phyloP scores from a whole-genome alignment of 2,797 vertebrate species.

The Pristis pectinata region DNA sequence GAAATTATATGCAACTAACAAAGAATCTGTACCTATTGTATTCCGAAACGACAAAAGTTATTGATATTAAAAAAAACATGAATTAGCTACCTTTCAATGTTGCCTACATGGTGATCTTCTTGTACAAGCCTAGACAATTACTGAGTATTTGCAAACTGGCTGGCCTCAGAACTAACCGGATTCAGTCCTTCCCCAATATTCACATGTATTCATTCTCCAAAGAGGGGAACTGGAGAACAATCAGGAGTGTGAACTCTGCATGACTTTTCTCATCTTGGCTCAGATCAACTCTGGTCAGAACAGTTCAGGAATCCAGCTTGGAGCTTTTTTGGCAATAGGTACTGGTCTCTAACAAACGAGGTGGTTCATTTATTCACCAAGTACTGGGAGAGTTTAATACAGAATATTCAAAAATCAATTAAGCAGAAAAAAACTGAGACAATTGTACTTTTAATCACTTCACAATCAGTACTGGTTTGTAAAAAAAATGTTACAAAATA shows the following conservation, averaged over 20 bases:
- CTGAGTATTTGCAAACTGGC: neutral
- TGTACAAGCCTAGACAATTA: neutral
- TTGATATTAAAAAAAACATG: neutral
- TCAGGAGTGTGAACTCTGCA: neutral
- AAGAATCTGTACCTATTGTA: neutral
- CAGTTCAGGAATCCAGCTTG: neutral
- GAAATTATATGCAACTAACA: neutral
- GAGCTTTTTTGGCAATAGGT: neutral
- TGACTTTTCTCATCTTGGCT: neutral
- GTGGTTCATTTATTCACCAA: neutral
- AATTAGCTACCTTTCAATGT: neutral
- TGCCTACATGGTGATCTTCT: neutral
- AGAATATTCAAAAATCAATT: neutral
- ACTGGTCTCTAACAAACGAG: neutral
- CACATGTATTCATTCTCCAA: neutral
- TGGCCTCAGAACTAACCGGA: neutral
- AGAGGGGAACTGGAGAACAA: neutral
- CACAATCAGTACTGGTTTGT: neutral
- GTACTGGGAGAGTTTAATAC: neutral
- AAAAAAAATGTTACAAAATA: neutral
- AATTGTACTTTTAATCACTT: neutral
- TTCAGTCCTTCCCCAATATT: neutral
- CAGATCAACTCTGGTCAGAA: neutral
- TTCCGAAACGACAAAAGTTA: neutral
- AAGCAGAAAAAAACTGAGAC: neutral